phyloP scores from a whole-genome alignment of 2,797 vertebrate species.

The Cuculus canorus region DNA sequence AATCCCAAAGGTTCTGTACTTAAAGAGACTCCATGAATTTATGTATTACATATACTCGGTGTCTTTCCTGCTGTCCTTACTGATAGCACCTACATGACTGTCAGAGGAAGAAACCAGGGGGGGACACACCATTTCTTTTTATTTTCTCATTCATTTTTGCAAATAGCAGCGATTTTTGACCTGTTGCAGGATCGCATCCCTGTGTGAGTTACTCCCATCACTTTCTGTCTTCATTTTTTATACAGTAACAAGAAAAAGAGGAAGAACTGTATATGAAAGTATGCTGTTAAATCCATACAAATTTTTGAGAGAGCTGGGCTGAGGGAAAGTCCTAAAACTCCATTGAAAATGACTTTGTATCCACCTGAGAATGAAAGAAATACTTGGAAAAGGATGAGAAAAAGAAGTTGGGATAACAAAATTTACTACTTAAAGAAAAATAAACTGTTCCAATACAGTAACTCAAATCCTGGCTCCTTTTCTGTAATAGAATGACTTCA shows the following conservation, averaged over 20 bases:
- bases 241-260: background rate
- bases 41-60: background rate
- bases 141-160: background rate
- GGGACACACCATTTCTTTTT: background rate
- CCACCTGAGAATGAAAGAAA: background rate
- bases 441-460: background rate
- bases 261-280: background rate
- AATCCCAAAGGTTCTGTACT: background rate
- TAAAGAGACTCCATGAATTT: background rate
- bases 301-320: background rate
- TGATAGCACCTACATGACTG: background rate
- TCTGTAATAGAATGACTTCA: background rate
- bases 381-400: background rate
- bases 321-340: background rate
- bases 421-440: background rate
- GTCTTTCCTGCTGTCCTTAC: background rate
- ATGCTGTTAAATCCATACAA: background rate
- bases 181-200: background rate
- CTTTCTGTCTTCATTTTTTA: background rate
- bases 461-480: background rate
- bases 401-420: background rate
- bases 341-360: background rate
- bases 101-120: background rate
- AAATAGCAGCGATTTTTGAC: background rate
- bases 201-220: background rate